A percentile compares a stretch with the other conserved stretches of the same genome.
These are phyloP conservation scores for Oscheius sp. DNA, from an alignment of 2,888 invertebrate genomes.

Conservation along the genomic window DNA sequence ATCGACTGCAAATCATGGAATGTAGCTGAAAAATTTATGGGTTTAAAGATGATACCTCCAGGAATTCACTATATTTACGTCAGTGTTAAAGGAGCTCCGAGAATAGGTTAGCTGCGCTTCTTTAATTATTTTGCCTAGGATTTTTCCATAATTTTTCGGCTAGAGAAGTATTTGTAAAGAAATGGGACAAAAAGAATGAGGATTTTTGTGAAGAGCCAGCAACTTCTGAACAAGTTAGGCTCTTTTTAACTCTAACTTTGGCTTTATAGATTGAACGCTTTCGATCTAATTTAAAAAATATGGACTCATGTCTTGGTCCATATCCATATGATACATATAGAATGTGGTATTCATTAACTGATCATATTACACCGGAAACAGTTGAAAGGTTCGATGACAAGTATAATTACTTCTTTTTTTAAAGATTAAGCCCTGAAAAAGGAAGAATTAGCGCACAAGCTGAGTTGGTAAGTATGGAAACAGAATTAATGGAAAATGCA, in stretches of 20 bases:
- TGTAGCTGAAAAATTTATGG: constrained; percentile 88
- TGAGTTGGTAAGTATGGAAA: constrained; percentile 64
- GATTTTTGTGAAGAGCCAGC: constrained; percentile 72
- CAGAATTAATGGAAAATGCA: constrained; percentile 45
- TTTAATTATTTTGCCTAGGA: constrained; percentile 72
- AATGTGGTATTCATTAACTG: constrained; percentile 78
- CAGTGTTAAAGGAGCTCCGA: constrained; percentile 50
- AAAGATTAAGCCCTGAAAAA: constrained; percentile 71
- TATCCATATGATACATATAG: constrained; percentile 89
- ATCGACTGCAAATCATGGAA: constrained; percentile 90
- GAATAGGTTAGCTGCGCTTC: constrained; percentile 41
- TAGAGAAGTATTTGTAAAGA: constrained; percentile 84
- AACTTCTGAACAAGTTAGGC: constrained; percentile 41
- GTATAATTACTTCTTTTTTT: neutral
- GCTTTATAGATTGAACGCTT: constrained; percentile 43
- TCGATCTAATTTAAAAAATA: constrained; percentile 76
- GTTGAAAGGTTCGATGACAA: constrained; percentile 29
- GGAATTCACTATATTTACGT: constrained; percentile 89
- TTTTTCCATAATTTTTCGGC: constrained; percentile 86
- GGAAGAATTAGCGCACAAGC: constrained; percentile 64
- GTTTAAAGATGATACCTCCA: constrained; percentile 98
- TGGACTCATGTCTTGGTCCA: constrained; percentile 84
- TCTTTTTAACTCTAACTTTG: neutral
- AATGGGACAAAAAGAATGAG: constrained; percentile 84
- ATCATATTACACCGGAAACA: constrained; percentile 43